Evolutionary conservation across 2,888 invertebrate species (phyloP), one percentile per base, ranked within the genome.

Genomic region (Drosophila melanosoma): DNA sequence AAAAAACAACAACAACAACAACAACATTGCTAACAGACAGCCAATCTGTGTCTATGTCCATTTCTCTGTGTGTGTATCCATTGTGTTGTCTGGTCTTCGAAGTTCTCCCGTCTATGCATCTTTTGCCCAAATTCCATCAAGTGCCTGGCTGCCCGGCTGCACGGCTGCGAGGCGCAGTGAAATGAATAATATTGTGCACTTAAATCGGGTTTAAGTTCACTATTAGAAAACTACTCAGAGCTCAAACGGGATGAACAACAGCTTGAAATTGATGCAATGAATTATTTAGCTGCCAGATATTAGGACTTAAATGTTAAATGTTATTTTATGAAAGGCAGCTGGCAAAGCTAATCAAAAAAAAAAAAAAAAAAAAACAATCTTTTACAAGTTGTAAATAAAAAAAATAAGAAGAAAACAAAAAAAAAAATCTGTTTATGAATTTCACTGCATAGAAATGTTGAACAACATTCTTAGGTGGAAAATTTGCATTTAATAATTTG

Each of bases 101-200:
- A 36, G 64, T 57, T 62, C 26, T 51, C 52, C 52, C 57, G 62
- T 32, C 56, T 56, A 57, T 45, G 42, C 54, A 51, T 51, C 52
- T 72, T 45, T 23, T 33, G 64, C 49, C 49, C 42, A 54, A 74
- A 74, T 72, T 74, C 72, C 66, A 73, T 56, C 63, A 56, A 63
- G 54, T 56, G 33, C 61, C 45, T 26, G 53, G n/a, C 53, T 42
- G n/a, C 32, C n/a, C 7, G 23, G 23, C 29, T 42, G n/a, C 32
- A 15, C 7, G 23, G 23, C 29, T 15, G 10, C 10, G 10, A 56
- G 29, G 29, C 33, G 29, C 63, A 59, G n/a, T 36, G 53, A 53
- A 59, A 58, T 49, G 26, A 59, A 64, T 48, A 65, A 58, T 65
- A 59, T 65, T 65, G 33, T 57, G 35, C 15, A 29, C 26, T 35